Percentiles rank a stretch among this genome's conserved stretches.
Evolutionary conservation across 64 coral and sea anemone species (phyloP).

Genomic region (Platygyra sinensis): DNA sequence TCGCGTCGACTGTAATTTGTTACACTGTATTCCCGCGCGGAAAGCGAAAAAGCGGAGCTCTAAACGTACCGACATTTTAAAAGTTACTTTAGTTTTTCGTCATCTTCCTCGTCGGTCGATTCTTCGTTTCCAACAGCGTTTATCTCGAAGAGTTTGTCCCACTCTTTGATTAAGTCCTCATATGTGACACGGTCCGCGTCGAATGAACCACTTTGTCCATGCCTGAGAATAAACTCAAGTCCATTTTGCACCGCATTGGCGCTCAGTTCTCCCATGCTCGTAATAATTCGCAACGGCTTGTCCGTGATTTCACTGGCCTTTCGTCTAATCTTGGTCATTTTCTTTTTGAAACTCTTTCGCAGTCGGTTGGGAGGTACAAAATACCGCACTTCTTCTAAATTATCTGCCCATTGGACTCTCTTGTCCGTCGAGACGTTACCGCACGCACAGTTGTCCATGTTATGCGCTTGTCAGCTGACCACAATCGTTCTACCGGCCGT

Average conservation of each 20-base stretch:
- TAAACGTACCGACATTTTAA: background rate
- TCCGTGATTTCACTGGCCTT: slow-evolving; percentile 84
- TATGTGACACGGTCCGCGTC: slow-evolving; percentile 75
- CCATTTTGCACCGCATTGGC: slow-evolving; percentile 68
- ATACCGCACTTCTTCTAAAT: slow-evolving; percentile 86
- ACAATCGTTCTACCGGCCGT: background rate
- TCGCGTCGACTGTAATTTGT: too few relatives aligned
- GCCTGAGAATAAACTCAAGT: slow-evolving; percentile 79
- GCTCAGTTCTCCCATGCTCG: slow-evolving; percentile 82
- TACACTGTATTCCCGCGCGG: too few relatives aligned
- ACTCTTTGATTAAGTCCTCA: slow-evolving; percentile 85
- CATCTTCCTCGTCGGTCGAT: slow-evolving; percentile 25
- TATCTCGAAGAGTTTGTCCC: slow-evolving; percentile 82
- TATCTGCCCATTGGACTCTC: slow-evolving; percentile 82
- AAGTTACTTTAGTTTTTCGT: slow-evolving; percentile 6
- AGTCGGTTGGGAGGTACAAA: slow-evolving; percentile 70
- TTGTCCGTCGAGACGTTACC: slow-evolving; percentile 29
- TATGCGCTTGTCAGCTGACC: background rate
- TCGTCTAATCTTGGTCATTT: slow-evolving; percentile 66
- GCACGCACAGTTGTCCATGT: background rate
- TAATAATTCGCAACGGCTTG: slow-evolving; percentile 88
- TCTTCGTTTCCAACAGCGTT: slow-evolving; percentile 24
- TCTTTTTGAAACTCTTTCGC: slow-evolving; percentile 69
- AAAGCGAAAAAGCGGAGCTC: background rate
- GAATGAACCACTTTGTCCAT: slow-evolving; percentile 84